phyloP scores from a whole-genome alignment of 1,140 invertebrate genomes.

The Drosophila simulans region DNA sequence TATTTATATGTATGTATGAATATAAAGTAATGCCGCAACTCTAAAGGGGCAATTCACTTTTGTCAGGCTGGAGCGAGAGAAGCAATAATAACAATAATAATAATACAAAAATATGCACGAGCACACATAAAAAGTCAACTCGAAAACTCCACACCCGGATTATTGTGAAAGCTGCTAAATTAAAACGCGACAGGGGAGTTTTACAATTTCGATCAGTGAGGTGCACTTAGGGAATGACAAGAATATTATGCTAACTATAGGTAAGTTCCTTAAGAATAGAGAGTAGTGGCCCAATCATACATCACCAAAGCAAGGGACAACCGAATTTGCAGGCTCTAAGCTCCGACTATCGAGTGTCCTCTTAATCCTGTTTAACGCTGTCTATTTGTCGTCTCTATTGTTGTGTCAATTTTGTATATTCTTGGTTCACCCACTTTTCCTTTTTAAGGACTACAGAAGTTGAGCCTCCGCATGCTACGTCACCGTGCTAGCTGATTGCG shows the following conservation, averaged over 20 bases:
- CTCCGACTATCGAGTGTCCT: slow-evolving; percentile 7
- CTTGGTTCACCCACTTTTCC: slow-evolving; percentile 6
- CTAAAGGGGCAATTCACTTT: slow-evolving; percentile 77
- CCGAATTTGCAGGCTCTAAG: slow-evolving; percentile 10
- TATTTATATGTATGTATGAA: no score
- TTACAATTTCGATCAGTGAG: neutral
- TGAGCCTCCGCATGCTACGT: no score
- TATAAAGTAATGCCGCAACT: neutral
- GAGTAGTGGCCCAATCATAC: no score
- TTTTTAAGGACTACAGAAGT: neutral
- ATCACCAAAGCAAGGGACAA: neutral
- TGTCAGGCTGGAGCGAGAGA: slow-evolving; percentile 16
- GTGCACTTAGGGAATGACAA: no score
- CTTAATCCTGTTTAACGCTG: slow-evolving; percentile 10
- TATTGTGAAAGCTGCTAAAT: slow-evolving; percentile 10
- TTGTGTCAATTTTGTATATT: slow-evolving; percentile 5
- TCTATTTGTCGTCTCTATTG: slow-evolving; percentile 2
- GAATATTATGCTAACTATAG: no score
- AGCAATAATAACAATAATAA: slow-evolving; percentile 59
- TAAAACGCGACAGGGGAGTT: neutral
- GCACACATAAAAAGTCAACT: slow-evolving; percentile 35
- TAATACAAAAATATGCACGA: slow-evolving; percentile 56
- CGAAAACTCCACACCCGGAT: slow-evolving; percentile 21
- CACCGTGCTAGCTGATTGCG: no score
- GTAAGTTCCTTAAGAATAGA: no score